phyloP scores from a whole-genome alignment of 2,113 vertebrate genomes.

The Macroglossus sobrinus region DNA sequence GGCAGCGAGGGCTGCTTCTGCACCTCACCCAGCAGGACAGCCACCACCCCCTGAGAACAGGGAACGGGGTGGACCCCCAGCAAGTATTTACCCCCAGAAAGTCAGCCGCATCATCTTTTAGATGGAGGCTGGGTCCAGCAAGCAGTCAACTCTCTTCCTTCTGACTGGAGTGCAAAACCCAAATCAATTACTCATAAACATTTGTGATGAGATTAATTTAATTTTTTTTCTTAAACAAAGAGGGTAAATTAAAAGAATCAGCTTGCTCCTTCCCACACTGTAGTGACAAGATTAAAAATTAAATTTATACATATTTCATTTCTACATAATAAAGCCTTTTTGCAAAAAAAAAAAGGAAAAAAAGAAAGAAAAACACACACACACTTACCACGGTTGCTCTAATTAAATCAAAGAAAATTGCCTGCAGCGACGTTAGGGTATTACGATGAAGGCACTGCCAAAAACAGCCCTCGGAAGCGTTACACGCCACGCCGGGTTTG shows the following conservation, averaged over 20 bases:
- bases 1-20: not conserved
- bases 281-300: constrained; percentile 91
- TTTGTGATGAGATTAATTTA: constrained; percentile 85
- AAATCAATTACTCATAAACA: constrained; percentile 87
- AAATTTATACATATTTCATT: constrained; percentile 92
- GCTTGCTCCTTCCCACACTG: constrained; percentile 84
- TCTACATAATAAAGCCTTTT: constrained; percentile 89
- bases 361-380: too few species aligned
- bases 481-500: constrained; percentile 76
- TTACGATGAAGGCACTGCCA: constrained; percentile 87
- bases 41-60: not conserved
- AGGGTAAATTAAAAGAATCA: constrained; percentile 87
- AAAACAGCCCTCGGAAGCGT: constrained; percentile 80
- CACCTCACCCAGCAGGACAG: not conserved
- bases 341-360: constrained; percentile 82
- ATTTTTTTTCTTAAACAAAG: constrained; percentile 85
- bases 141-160: constrained; percentile 72
- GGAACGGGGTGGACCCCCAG: not conserved
- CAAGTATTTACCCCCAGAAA: constrained; percentile 26
- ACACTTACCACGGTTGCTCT: constrained; percentile 86
- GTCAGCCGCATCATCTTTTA: not conserved
- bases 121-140: not conserved
- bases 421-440: constrained; percentile 84
- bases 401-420: constrained; percentile 91
- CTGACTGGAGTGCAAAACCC: constrained; percentile 74